phyloP scores from a whole-genome alignment of 2,888 invertebrate species.

The Hirtodrosophila alboralis region DNA sequence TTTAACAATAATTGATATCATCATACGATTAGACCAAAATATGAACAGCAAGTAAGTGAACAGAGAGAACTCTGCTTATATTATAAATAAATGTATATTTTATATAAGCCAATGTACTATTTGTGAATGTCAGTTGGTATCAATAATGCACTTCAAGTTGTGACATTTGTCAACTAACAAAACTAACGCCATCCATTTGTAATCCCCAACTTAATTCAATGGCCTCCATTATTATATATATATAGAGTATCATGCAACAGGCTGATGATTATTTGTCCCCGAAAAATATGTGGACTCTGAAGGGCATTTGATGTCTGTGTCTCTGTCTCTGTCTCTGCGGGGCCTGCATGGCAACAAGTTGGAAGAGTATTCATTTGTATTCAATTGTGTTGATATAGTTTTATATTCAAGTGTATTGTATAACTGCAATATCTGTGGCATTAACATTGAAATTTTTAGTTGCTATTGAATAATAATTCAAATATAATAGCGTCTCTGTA shows the following conservation, averaged over 20 bases:
- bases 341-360: constrained; percentile 1
- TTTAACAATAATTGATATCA: constrained; percentile 25
- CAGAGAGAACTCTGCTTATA: constrained; percentile 1
- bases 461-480: too few species aligned
- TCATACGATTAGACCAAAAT: constrained; percentile 30
- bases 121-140: constrained; percentile 6
- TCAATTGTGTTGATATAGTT: constrained; percentile 14
- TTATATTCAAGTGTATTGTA: constrained; percentile 4
- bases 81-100: not conserved
- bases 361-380: constrained; percentile 30
- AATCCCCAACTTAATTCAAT: constrained; percentile 2
- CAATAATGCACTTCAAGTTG: constrained; percentile 48
- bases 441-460: constrained; percentile 3
- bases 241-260: constrained; percentile 32
- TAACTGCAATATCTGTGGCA: not conserved
- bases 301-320: constrained; percentile 4
- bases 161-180: constrained; percentile 13
- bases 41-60: constrained; percentile 34
- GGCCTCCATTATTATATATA: constrained; percentile 7
- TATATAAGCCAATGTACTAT: not conserved
- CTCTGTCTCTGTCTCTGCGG: not conserved
- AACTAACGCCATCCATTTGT: too few species aligned
- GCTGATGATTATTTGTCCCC: constrained; percentile 27
- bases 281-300: constrained; percentile 1
- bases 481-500: too few species aligned